These are phyloP conservation scores for Gymnothorax reevesii DNA, from an alignment of 2,797 vertebrate species.

Conservation along the genomic window DNA sequence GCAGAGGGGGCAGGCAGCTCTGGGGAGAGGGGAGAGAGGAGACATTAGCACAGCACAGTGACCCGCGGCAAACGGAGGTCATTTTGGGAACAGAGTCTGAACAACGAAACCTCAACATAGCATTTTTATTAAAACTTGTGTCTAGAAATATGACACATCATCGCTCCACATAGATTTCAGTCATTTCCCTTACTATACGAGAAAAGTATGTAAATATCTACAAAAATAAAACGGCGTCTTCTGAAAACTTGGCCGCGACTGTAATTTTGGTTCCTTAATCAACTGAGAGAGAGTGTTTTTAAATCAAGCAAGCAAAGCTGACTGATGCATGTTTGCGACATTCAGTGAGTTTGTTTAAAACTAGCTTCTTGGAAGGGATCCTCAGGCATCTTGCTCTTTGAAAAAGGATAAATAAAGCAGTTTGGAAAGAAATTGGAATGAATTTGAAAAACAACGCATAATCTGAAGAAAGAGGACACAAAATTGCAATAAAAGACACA, in stretches of 20 bases:
- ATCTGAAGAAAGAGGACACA: not conserved
- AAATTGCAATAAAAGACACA: not conserved
- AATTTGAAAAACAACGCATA: not conserved
- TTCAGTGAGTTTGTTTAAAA: not conserved
- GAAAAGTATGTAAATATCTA: not conserved
- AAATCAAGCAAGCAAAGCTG: not conserved
- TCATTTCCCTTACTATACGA: not conserved
- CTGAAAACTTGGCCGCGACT: not conserved
- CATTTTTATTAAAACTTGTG: not conserved
- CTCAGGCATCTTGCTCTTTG: not conserved
- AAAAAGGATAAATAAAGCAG: not conserved
- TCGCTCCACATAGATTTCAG: not conserved
- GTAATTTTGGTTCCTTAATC: not conserved
- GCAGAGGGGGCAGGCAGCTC: constrained; percentile 70
- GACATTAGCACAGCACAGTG: not conserved
- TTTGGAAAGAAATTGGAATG: not conserved
- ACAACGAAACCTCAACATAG: not conserved
- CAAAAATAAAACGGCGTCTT: not conserved
- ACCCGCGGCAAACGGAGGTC: not conserved
- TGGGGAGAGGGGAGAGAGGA: constrained; percentile 45
- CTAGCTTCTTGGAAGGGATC: not conserved
- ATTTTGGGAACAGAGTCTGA: not conserved
- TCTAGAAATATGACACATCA: not conserved
- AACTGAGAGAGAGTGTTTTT: not conserved
- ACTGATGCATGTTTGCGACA: not conserved